Evolutionary conservation across 23 tunicate genomes (phyloP).

Genomic region (Phallusia fumigata): DNA sequence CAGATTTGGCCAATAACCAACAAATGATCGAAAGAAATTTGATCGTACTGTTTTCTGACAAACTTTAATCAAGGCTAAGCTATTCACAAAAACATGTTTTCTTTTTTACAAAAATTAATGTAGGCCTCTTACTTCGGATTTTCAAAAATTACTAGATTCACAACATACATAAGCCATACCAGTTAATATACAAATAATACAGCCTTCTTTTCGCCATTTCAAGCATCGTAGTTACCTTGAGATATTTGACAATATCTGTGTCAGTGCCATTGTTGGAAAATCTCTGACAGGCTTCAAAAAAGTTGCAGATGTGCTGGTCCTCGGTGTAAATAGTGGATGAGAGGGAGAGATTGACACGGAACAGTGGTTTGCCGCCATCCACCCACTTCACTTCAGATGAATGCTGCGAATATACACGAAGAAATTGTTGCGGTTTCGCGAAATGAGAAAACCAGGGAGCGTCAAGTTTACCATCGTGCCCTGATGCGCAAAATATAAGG

Average conservation of each 20-base stretch:
- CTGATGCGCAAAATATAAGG: background rate
- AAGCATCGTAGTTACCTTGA: slow-evolving; percentile 46
- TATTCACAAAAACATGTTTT: no score
- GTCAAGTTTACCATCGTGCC: background rate
- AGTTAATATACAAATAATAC: background rate
- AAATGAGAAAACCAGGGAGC: background rate
- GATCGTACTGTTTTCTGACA: no score
- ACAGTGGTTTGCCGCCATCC: slow-evolving; percentile 85
- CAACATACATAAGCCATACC: no score
- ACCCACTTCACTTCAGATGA: slow-evolving; percentile 79
- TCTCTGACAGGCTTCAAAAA: slow-evolving; percentile 75
- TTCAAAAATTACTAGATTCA: no score
- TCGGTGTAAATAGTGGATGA: slow-evolving; percentile 77
- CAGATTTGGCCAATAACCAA: no score
- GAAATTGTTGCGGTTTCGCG: no score
- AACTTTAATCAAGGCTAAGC: no score
- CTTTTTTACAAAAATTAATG: no score
- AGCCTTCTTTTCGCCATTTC: background rate
- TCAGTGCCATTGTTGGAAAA: slow-evolving; percentile 39
- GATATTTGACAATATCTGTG: slow-evolving; percentile 48
- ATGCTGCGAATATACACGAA: slow-evolving; percentile 36
- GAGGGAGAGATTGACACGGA: slow-evolving; percentile 49
- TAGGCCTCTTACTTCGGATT: no score
- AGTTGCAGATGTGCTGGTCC: slow-evolving; percentile 74
- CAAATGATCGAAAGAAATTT: no score